Evolutionary conservation across 2,888 invertebrate species (phyloP).

Genomic region (Cyclophora punctaria): DNA sequence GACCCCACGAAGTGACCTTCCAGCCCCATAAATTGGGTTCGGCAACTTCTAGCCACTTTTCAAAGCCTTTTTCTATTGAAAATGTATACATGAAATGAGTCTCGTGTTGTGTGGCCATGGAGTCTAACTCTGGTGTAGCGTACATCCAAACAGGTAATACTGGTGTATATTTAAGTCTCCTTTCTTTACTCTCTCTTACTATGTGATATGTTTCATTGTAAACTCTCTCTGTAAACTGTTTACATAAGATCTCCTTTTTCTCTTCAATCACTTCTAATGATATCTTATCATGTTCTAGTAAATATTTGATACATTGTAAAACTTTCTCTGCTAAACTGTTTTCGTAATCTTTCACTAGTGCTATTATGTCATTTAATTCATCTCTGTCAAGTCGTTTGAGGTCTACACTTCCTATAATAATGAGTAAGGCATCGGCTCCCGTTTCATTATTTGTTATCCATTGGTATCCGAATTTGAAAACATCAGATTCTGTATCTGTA

Average conservation of each 20-base stretch:
- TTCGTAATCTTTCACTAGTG: slow-evolving; percentile 27
- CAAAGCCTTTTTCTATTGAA: slow-evolving; percentile 34
- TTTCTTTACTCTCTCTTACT: slow-evolving; percentile 32
- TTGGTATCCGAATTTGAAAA: slow-evolving; percentile 55
- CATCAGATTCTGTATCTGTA: slow-evolving; percentile 39
- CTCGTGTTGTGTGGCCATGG: slow-evolving; percentile 7
- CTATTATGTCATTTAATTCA: slow-evolving; percentile 38
- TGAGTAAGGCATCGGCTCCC: slow-evolving; percentile 45
- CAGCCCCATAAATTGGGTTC: slow-evolving; percentile 62
- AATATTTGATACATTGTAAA: slow-evolving; percentile 40
- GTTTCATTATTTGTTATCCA: slow-evolving; percentile 42
- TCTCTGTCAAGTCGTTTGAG: slow-evolving; percentile 29
- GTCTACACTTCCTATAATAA: slow-evolving; percentile 54
- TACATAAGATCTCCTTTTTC: slow-evolving; percentile 27
- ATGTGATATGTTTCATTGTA: slow-evolving; percentile 42
- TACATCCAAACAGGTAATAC: slow-evolving; percentile 42
- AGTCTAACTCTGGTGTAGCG: slow-evolving; percentile 24
- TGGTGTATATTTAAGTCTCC: slow-evolving; percentile 34
- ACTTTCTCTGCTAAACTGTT: slow-evolving; percentile 45
- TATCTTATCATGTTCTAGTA: slow-evolving; percentile 20
- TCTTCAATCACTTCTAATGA: slow-evolving; percentile 20
- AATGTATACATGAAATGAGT: slow-evolving; percentile 45
- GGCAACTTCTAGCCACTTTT: slow-evolving; percentile 49
- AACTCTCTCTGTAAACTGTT: slow-evolving; percentile 45
- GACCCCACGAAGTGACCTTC: slow-evolving; percentile 52